Conservation (phyloP, 1,140 invertebrate species). For the Orius insidiosus region DNA sequence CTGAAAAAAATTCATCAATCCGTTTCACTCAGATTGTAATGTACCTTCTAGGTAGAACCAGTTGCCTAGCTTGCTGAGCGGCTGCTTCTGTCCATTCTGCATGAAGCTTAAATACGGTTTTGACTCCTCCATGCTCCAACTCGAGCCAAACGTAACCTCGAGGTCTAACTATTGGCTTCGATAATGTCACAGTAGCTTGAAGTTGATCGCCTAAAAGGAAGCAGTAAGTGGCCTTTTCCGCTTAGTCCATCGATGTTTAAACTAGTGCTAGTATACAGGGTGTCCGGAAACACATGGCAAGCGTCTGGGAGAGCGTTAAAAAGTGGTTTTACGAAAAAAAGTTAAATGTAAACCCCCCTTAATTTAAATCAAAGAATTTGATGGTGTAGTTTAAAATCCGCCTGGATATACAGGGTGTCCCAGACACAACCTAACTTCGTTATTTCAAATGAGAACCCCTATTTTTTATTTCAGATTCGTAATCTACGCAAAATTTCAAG, state of each 20-base stretch:
- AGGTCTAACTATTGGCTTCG: constrained; percentile 23
- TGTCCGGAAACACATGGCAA: too few relatives aligned
- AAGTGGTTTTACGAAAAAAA: too few relatives aligned
- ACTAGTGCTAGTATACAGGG: background rate
- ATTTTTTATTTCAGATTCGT: too few relatives aligned
- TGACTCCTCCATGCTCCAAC: constrained; percentile 23
- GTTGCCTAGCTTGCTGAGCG: background rate
- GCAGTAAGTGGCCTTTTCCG: constrained; percentile 18
- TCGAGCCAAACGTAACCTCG: constrained; percentile 26
- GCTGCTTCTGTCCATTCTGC: constrained; percentile 25
- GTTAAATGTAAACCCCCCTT: too few relatives aligned
- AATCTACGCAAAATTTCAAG: too few relatives aligned
- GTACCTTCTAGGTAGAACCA: background rate
- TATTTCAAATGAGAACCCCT: too few relatives aligned
- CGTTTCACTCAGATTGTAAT: background rate
- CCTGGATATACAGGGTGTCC: too few relatives aligned
- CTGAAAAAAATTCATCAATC: background rate
- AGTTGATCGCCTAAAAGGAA: constrained; percentile 27
- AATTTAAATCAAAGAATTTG: too few relatives aligned
- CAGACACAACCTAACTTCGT: too few relatives aligned
- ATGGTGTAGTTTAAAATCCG: too few relatives aligned
- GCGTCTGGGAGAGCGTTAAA: too few relatives aligned
- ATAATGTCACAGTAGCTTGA: constrained; percentile 25
- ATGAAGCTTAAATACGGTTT: constrained; percentile 25
- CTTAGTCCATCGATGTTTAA: constrained; percentile 6